Percentiles rank a stretch among this genome's conserved stretches.
These are phyloP conservation scores for Aphis craccivora DNA, from an alignment of 1,140 invertebrate species.

Conservation along the genomic window DNA sequence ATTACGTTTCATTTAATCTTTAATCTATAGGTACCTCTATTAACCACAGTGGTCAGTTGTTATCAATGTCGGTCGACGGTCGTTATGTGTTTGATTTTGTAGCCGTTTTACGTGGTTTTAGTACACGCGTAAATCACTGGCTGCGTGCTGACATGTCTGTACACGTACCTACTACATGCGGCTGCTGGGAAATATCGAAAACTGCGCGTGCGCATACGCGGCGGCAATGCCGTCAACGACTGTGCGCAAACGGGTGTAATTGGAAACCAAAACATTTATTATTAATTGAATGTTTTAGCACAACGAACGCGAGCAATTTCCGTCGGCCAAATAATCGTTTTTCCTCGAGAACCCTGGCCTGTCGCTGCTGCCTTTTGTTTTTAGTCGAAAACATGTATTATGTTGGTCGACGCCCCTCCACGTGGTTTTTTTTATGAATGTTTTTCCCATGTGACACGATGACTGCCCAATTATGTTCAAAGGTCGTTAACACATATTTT, in stretches of 20 bases:
- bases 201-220: not conserved
- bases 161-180: no score
- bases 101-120: not conserved
- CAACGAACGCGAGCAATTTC: not conserved
- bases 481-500: not conserved
- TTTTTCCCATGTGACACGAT: not conserved
- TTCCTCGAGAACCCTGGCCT: not conserved
- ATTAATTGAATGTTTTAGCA: conserved; percentile 21
- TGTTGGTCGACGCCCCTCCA: not conserved
- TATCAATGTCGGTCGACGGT: no score
- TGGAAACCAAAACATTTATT: conserved; percentile 7
- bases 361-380: not conserved
- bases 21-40: no score
- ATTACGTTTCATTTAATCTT: not conserved
- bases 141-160: not conserved
- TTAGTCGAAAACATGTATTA: not conserved
- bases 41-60: no score
- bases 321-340: not conserved
- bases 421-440: not conserved
- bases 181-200: not conserved
- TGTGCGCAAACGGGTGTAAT: not conserved
- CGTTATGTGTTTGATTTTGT: not conserved
- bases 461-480: not conserved
- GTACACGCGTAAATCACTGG: not conserved
- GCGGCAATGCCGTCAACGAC: not conserved